A percentile compares a stretch with the other conserved stretches of the same genome.
phyloP scores from a whole-genome alignment of 64 coral and sea anemone genomes.

The Orbicella faveolata region DNA sequence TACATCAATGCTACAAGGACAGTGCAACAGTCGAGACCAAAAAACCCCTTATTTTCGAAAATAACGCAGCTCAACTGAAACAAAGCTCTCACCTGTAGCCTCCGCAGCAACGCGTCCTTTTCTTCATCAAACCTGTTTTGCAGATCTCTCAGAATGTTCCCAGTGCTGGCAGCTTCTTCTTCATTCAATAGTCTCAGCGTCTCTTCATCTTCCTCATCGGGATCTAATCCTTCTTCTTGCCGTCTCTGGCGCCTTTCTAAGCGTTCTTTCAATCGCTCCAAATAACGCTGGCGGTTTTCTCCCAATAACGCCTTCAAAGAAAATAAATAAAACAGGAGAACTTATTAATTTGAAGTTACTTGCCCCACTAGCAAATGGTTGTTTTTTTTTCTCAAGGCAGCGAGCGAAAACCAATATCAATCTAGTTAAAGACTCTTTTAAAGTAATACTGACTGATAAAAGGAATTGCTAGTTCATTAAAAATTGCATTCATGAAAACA shows the following conservation, averaged over 20 bases:
- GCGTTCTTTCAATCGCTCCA: conserved; percentile 76
- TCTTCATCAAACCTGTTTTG: conserved; percentile 96
- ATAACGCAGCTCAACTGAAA: neutral
- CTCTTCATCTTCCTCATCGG: conserved; percentile 83
- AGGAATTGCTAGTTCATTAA: too few species aligned
- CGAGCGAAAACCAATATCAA: too few species aligned
- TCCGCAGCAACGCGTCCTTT: conserved; percentile 77
- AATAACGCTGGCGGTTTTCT: conserved; percentile 88
- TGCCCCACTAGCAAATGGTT: too few species aligned
- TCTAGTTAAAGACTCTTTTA: too few species aligned
- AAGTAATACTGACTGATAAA: too few species aligned
- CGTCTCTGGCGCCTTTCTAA: conserved; percentile 70
- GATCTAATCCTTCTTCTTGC: conserved; percentile 79
- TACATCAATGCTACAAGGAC: too few species aligned
- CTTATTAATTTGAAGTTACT: neutral
- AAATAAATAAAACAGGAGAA: neutral
- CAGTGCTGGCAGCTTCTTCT: conserved; percentile 60
- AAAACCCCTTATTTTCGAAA: too few species aligned
- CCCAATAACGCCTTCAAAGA: conserved; percentile 69
- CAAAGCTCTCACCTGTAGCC: conserved; percentile 56
- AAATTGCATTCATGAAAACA: too few species aligned
- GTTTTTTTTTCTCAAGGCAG: too few species aligned
- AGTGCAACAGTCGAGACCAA: too few species aligned
- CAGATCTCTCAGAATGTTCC: conserved; percentile 90
- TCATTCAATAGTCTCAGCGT: conserved; percentile 79